Conservation (phyloP, 2,888 invertebrate genomes). For the Zygaena filipendulae region DNA sequence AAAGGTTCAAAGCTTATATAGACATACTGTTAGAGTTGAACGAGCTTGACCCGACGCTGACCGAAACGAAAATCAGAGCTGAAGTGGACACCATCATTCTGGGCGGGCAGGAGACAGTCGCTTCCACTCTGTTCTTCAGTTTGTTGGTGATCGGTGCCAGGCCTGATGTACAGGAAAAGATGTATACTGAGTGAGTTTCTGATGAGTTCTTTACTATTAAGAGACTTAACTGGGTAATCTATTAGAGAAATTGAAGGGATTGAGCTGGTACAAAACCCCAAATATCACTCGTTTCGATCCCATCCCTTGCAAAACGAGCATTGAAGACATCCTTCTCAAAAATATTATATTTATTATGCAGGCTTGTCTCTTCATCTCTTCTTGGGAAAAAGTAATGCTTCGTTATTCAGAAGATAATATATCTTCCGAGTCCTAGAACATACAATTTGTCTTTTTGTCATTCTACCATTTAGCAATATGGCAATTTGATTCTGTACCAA, state of each 20-base stretch:
- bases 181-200: constrained; percentile 44
- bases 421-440: too few relatives aligned
- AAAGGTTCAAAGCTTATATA: constrained; percentile 56
- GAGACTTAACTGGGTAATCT: too few relatives aligned
- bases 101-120: constrained; percentile 64
- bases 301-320: too few relatives aligned
- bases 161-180: constrained; percentile 37
- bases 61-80: constrained; percentile 56
- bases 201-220: too few relatives aligned
- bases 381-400: too few relatives aligned
- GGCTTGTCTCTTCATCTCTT: too few relatives aligned
- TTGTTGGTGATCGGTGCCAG: constrained; percentile 45
- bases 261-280: too few relatives aligned
- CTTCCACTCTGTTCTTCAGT: constrained; percentile 36
- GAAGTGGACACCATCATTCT: constrained; percentile 70
- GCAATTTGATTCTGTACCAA: not conserved
- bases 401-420: not conserved
- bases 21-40: constrained; percentile 61
- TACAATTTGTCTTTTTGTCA: not conserved
- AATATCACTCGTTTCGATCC: too few relatives aligned
- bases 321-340: too few relatives aligned
- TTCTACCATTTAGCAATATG: not conserved
- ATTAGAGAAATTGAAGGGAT: too few relatives aligned
- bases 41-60: constrained; percentile 41
- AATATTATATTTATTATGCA: too few relatives aligned